phyloP scores from a whole-genome alignment of 2,888 invertebrate genomes.

The Spodoptera picta region DNA sequence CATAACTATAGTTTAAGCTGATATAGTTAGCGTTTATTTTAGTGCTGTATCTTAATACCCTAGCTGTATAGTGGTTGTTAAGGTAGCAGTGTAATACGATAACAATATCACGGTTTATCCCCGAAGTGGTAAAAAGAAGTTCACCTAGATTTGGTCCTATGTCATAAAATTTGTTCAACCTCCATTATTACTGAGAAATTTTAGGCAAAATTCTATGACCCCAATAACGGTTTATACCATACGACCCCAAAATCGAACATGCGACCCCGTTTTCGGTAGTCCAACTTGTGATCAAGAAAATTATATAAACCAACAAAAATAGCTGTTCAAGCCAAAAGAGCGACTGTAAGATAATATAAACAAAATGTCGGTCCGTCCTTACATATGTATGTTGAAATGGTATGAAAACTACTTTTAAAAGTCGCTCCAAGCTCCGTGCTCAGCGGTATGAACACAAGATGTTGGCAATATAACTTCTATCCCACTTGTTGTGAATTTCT shows the following conservation, averaged over 20 bases:
- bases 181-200: too few relatives aligned
- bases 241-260: too few relatives aligned
- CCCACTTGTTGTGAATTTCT: too few relatives aligned
- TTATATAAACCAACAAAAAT: conserved; percentile 14
- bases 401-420: conserved; percentile 44
- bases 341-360: conserved; percentile 27
- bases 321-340: not conserved
- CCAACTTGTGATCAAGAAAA: too few relatives aligned
- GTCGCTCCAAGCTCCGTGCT: conserved; percentile 22
- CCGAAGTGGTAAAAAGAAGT: too few relatives aligned
- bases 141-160: too few relatives aligned
- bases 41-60: conserved; percentile 23
- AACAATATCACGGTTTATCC: too few relatives aligned
- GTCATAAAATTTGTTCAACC: too few relatives aligned
- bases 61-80: conserved; percentile 18
- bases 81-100: conserved; percentile 1
- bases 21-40: conserved; percentile 41
- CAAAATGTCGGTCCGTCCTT: conserved; percentile 24
- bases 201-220: too few relatives aligned
- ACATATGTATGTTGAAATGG: too few relatives aligned
- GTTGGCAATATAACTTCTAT: not conserved
- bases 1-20: conserved; percentile 44
- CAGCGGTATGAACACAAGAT: conserved; percentile 11
- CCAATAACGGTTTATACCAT: too few relatives aligned
- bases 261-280: too few relatives aligned